These are phyloP conservation scores for Riptortus pedestris DNA, from an alignment of 1,140 invertebrate species.

Conservation along the genomic window DNA sequence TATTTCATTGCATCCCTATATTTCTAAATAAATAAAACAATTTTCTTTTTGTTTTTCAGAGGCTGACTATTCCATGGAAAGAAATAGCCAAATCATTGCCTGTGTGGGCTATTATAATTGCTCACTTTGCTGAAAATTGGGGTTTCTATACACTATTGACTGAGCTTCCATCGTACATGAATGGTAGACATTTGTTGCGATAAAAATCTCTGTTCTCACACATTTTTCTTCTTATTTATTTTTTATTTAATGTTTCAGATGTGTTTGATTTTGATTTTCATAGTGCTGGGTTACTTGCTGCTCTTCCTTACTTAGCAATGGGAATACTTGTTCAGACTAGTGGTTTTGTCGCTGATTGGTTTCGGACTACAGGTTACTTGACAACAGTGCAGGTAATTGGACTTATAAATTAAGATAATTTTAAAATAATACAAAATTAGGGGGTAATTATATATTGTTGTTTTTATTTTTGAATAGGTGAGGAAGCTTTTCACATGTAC, in stretches of 20 bases:
- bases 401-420: not conserved
- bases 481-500: constrained; percentile 63
- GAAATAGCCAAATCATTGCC: constrained; percentile 67
- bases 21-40: not conserved
- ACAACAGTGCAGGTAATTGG: constrained; percentile 51
- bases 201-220: constrained; percentile 6
- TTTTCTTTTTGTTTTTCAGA: constrained; percentile 22
- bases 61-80: constrained; percentile 53
- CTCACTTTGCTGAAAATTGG: constrained; percentile 92
- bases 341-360: constrained; percentile 70
- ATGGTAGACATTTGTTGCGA: constrained; percentile 52
- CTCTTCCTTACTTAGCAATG: constrained; percentile 78
- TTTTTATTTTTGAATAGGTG: constrained; percentile 38
- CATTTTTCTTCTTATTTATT: constrained; percentile 5
- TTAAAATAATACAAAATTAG: constrained; percentile 48
- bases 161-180: constrained; percentile 82
- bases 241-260: constrained; percentile 41
- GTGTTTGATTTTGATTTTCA: constrained; percentile 59
- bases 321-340: constrained; percentile 64
- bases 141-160: constrained; percentile 88
- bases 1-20: not conserved
- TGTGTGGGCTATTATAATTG: constrained; percentile 81
- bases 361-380: constrained; percentile 50
- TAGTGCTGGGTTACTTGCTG: constrained; percentile 67
- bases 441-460: not conserved